Percentiles rank a stretch among this genome's conserved stretches.
These are phyloP conservation scores for Eristalis pertinax DNA, from an alignment of 2,888 invertebrate genomes.

Conservation along the genomic window DNA sequence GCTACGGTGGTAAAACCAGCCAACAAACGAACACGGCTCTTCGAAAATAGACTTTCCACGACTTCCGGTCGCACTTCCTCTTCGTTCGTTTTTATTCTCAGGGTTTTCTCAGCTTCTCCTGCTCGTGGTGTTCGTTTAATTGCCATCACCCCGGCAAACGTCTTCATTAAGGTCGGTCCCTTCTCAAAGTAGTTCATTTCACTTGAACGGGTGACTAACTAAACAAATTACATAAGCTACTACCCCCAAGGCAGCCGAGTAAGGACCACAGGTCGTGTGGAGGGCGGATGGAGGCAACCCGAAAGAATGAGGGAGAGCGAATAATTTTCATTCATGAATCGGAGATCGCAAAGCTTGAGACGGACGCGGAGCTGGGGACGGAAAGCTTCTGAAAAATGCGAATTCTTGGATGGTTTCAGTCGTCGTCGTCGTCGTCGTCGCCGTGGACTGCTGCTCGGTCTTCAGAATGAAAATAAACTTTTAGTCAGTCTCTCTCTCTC, in stretches of 20 bases:
- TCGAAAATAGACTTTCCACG: constrained; percentile 66
- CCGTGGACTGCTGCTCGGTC: constrained; percentile 3
- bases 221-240: constrained; percentile 48
- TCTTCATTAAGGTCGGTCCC: constrained; percentile 19
- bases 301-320: constrained; percentile 11
- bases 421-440: not conserved
- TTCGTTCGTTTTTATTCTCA: constrained; percentile 19
- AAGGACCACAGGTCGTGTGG: not conserved
- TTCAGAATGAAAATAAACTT: constrained; percentile 41
- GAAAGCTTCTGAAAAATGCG: constrained; percentile 40
- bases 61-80: constrained; percentile 67
- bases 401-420: constrained; percentile 22
- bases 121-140: not conserved
- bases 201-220: constrained; percentile 21
- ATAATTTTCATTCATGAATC: constrained; percentile 63
- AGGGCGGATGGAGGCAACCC: not conserved
- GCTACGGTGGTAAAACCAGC: not conserved
- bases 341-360: constrained; percentile 31
- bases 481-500: not conserved
- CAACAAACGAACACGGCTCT: constrained; percentile 18
- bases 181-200: constrained; percentile 2
- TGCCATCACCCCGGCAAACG: not conserved
- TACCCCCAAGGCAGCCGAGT: not conserved
- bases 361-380: not conserved
- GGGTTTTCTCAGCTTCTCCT: not conserved